Conservation (phyloP, 2,888 invertebrate species). For the Entomobrya proxima region DNA sequence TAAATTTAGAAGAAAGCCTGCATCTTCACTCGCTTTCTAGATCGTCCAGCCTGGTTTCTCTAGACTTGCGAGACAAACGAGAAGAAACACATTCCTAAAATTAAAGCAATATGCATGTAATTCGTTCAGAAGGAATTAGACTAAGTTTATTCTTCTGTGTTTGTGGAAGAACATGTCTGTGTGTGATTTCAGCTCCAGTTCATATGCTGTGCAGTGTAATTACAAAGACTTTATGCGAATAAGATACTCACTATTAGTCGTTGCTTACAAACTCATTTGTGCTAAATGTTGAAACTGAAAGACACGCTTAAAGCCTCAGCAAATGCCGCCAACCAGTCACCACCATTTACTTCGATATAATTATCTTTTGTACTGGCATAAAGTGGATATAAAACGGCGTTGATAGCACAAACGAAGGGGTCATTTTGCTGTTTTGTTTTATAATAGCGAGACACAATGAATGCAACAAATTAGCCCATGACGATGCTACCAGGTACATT, state of each 20-base stretch:
- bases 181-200: constrained; percentile 16
- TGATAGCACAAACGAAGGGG: neutral
- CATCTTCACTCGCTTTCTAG: neutral
- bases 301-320: neutral
- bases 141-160: neutral
- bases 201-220: constrained; percentile 51
- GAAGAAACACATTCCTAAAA: constrained; percentile 21
- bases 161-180: neutral
- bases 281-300: neutral
- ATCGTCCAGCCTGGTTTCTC: neutral
- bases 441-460: neutral
- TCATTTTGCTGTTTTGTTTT: too few species aligned
- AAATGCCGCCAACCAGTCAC: neutral
- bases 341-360: neutral
- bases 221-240: constrained; percentile 48
- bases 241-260: constrained; percentile 59
- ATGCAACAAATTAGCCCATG: constrained; percentile 40
- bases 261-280: constrained; percentile 62
- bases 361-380: neutral
- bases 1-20: constrained; percentile 52
- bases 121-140: constrained; percentile 28
- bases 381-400: neutral
- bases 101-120: constrained; percentile 22
- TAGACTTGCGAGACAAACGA: neutral
- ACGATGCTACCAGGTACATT: neutral